Conservation (phyloP, 2,888 invertebrate genomes). For the Hybos culiciformis region DNA sequence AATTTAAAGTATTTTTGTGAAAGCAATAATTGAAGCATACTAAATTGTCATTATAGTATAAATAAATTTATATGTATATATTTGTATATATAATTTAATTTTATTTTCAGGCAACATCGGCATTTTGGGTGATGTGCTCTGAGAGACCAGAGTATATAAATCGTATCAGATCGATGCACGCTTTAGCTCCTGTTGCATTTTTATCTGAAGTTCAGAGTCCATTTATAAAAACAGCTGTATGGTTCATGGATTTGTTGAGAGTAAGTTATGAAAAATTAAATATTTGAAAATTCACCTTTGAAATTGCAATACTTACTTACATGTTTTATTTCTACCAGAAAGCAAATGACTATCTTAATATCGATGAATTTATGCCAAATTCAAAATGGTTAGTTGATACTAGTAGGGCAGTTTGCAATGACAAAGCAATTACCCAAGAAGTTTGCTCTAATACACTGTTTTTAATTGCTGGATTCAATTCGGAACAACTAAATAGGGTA, state of each 20-base stretch:
- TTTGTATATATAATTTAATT: neutral
- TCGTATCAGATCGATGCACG: slow-evolving; percentile 41
- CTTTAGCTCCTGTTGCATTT: slow-evolving; percentile 46
- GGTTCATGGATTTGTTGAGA: slow-evolving; percentile 31
- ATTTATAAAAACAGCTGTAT: slow-evolving; percentile 29
- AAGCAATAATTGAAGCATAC: neutral
- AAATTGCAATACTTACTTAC: neutral
- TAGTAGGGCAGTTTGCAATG: slow-evolving; percentile 37
- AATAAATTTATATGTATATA: neutral
- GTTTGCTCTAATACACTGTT: slow-evolving; percentile 48
- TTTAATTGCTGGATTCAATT: slow-evolving; percentile 45
- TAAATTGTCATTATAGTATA: neutral
- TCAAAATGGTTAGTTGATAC: slow-evolving; percentile 32
- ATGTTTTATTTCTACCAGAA: slow-evolving; percentile 19
- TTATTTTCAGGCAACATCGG: slow-evolving; percentile 43
- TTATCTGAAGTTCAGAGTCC: slow-evolving; percentile 37
- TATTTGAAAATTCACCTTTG: no score
- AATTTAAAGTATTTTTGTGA: neutral
- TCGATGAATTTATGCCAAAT: slow-evolving; percentile 34
- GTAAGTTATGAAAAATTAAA: slow-evolving; percentile 17
- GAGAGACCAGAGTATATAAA: slow-evolving; percentile 39
- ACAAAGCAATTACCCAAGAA: slow-evolving; percentile 37
- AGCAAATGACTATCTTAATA: slow-evolving; percentile 31
- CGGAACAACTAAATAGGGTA: slow-evolving; percentile 44
- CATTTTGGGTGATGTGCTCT: slow-evolving; percentile 41